These are phyloP conservation scores for Ceratotherium simum DNA, from an alignment of 2,113 vertebrate species.

Conservation along the genomic window DNA sequence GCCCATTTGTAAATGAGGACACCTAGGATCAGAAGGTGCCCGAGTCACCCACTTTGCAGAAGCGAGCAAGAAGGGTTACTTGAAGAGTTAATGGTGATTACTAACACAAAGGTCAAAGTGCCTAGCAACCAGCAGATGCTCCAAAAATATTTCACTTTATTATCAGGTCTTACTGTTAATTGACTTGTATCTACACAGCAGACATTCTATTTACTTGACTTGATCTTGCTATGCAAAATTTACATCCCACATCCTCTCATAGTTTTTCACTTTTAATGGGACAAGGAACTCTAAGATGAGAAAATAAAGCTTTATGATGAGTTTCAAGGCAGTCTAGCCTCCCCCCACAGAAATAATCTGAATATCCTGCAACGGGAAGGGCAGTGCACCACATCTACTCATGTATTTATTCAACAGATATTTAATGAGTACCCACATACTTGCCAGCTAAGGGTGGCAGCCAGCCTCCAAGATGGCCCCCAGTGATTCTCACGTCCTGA, in stretches of 20 bases:
- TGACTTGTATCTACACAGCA: neutral
- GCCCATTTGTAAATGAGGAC: neutral
- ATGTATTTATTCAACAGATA: neutral
- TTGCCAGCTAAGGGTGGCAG: fast-evolving
- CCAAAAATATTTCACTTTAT: neutral
- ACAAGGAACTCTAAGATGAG: neutral
- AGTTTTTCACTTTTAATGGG: neutral
- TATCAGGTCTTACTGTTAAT: neutral
- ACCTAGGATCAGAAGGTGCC: neutral
- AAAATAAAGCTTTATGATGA: neutral
- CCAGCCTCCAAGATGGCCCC: neutral
- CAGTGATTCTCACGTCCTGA: neutral
- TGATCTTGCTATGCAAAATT: neutral
- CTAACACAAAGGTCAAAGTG: neutral
- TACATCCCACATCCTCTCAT: neutral
- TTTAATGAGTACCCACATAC: neutral
- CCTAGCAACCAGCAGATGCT: neutral
- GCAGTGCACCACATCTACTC: neutral
- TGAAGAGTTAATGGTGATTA: neutral
- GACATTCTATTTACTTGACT: neutral
- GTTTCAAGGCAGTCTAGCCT: neutral
- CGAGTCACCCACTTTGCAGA: neutral
- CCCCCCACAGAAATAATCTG: neutral
- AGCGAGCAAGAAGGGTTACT: neutral
- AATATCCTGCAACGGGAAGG: neutral